Conservation (phyloP, 2,888 invertebrate species). For the Pheosia gnoma region DNA sequence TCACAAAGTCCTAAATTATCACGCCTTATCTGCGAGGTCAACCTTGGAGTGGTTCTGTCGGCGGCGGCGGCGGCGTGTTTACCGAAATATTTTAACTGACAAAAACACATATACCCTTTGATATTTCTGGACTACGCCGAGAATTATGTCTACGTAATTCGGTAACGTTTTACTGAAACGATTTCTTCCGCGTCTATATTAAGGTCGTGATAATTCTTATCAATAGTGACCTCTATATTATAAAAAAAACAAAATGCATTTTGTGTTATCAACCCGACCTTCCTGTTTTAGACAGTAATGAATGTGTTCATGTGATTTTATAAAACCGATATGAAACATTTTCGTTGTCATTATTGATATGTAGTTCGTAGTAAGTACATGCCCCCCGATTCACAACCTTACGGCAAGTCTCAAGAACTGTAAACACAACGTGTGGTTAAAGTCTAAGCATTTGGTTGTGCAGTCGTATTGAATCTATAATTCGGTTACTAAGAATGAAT, state of each 20-base stretch:
- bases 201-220: slow-evolving; percentile 71
- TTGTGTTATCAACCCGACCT: slow-evolving; percentile 61
- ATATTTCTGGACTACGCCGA: slow-evolving; percentile 23
- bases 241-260: slow-evolving; percentile 66
- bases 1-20: slow-evolving; percentile 73
- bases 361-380: no score
- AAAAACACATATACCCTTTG: slow-evolving; percentile 52
- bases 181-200: slow-evolving; percentile 70
- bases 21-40: slow-evolving; percentile 76
- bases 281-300: slow-evolving; percentile 47
- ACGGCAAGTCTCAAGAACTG: no score
- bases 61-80: slow-evolving; percentile 64
- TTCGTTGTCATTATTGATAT: not conserved
- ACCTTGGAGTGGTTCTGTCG: slow-evolving; percentile 74
- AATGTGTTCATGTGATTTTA: slow-evolving; percentile 21
- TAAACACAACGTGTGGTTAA: no score
- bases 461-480: no score
- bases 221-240: slow-evolving; percentile 62
- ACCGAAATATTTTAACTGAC: slow-evolving; percentile 58
- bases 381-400: no score
- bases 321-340: slow-evolving; percentile 10
- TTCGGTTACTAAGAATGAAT: no score
- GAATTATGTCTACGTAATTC: slow-evolving; percentile 54
- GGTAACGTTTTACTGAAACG: slow-evolving; percentile 55
- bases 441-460: no score